Evolutionary conservation across 2,888 invertebrate species (phyloP).

Genomic region (Tiliacea aurago): DNA sequence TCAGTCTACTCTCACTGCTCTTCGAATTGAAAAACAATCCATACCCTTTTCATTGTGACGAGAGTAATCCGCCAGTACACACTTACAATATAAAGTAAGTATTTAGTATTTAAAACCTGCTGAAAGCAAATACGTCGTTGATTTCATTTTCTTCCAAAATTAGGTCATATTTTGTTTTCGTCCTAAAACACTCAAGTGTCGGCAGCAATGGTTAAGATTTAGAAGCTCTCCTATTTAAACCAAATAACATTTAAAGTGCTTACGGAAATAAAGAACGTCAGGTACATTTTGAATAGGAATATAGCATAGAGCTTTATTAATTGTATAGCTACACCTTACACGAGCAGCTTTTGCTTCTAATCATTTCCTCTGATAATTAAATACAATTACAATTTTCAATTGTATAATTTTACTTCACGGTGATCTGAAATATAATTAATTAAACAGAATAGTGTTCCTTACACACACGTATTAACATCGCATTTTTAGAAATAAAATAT

Average conservation of each 20-base stretch:
- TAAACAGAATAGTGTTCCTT: too few relatives aligned
- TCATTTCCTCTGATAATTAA: neutral
- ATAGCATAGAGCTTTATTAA: neutral
- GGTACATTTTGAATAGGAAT: neutral
- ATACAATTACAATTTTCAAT: too few relatives aligned
- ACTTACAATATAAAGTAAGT: too few relatives aligned
- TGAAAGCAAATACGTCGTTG: neutral
- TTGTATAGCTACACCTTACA: neutral
- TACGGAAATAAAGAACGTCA: neutral
- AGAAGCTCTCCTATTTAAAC: neutral
- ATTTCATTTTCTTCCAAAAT: neutral
- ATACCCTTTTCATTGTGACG: neutral
- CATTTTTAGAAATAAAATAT: too few relatives aligned
- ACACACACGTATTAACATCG: too few relatives aligned
- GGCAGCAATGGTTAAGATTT: neutral
- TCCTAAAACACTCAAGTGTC: neutral
- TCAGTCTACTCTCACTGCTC: neutral
- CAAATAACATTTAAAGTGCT: too few relatives aligned
- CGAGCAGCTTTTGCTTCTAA: neutral
- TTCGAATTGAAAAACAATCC: neutral
- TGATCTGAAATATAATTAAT: too few relatives aligned
- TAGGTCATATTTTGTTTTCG: neutral
- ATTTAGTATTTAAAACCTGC: neutral
- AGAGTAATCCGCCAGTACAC: neutral
- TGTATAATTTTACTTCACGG: too few relatives aligned